These are phyloP conservation scores for Acrocyrtus sp. DNA, from an alignment of 2,888 invertebrate genomes.

Conservation along the genomic window DNA sequence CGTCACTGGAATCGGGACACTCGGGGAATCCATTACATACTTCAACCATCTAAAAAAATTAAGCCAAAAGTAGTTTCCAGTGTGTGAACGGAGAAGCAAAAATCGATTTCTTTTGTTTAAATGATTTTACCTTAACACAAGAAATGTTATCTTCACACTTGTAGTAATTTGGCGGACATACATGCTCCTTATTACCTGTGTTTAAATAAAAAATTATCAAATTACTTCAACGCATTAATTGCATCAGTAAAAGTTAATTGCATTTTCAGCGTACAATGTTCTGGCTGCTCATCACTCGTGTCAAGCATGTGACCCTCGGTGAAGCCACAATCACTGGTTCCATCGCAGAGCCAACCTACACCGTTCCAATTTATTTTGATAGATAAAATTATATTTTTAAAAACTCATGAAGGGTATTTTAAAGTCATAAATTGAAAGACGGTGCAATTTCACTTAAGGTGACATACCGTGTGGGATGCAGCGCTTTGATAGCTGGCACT, in stretches of 20 bases:
- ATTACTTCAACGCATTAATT: neutral
- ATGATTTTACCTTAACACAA: slow-evolving; percentile 69
- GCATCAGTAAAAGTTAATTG: slow-evolving; percentile 14
- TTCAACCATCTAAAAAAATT: slow-evolving; percentile 23
- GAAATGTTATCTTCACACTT: slow-evolving; percentile 72
- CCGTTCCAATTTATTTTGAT: too few species aligned
- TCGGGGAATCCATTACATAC: slow-evolving; percentile 43
- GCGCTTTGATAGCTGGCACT: slow-evolving; percentile 75
- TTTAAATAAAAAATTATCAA: slow-evolving; percentile 1
- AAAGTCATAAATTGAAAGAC: neutral
- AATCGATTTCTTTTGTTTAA: too few species aligned
- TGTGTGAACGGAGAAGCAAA: too few species aligned
- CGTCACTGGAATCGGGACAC: slow-evolving; percentile 52
- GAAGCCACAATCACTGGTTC: slow-evolving; percentile 79
- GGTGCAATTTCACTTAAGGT: too few species aligned
- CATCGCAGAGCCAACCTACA: slow-evolving; percentile 80
- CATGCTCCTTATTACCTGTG: slow-evolving; percentile 72
- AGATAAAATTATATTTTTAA: neutral
- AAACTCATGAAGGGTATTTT: slow-evolving; percentile 1
- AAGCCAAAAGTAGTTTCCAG: too few species aligned
- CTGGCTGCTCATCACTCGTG: slow-evolving; percentile 76
- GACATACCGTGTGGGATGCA: slow-evolving; percentile 75
- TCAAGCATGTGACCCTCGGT: slow-evolving; percentile 69
- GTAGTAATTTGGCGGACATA: slow-evolving; percentile 76
- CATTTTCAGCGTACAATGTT: slow-evolving; percentile 70